A percentile compares a stretch with the other conserved stretches of the same genome.
Evolutionary conservation across 2,113 vertebrate genomes (phyloP).

Genomic region (Petaurus breviceps): DNA sequence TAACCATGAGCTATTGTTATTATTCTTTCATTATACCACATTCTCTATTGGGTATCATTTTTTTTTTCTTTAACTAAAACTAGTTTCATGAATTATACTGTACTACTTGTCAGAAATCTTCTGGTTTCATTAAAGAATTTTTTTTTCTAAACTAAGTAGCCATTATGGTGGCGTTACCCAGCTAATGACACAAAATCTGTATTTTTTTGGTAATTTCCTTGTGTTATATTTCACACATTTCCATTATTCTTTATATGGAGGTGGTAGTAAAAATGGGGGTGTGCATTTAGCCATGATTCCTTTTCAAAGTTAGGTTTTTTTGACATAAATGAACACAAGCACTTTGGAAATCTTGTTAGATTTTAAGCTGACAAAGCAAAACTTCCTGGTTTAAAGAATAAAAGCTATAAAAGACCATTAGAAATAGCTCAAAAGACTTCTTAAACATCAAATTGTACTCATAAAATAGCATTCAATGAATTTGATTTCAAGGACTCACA

Average conservation of each 20-base stretch:
- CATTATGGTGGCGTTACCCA: not conserved
- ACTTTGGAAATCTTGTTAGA: not conserved
- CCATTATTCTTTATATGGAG: not conserved
- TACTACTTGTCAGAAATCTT: not conserved
- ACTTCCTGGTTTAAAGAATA: slow-evolving; percentile 22
- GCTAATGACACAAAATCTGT: not conserved
- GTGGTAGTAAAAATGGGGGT: not conserved
- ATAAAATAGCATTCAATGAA: slow-evolving; percentile 5
- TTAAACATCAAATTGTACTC: not conserved
- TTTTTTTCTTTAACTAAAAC: not conserved
- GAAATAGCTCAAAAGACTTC: not conserved
- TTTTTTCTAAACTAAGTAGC: not conserved
- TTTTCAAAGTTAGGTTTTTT: slow-evolving; percentile 22
- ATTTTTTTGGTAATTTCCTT: slow-evolving; percentile 31
- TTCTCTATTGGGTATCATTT: not conserved
- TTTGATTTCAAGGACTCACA: not conserved
- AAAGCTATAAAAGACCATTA: not conserved
- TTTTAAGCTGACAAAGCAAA: slow-evolving; percentile 20
- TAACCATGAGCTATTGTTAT: not conserved
- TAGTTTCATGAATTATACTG: not conserved
- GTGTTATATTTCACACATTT: not conserved
- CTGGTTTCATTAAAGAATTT: not conserved
- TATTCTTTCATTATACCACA: not conserved
- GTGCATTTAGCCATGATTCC: not conserved
- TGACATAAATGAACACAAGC: not conserved